A percentile compares a stretch with the other conserved stretches of the same genome.
Conservation (phyloP, 2,113 vertebrate species). For the Chlamydotis undulata region DNA sequence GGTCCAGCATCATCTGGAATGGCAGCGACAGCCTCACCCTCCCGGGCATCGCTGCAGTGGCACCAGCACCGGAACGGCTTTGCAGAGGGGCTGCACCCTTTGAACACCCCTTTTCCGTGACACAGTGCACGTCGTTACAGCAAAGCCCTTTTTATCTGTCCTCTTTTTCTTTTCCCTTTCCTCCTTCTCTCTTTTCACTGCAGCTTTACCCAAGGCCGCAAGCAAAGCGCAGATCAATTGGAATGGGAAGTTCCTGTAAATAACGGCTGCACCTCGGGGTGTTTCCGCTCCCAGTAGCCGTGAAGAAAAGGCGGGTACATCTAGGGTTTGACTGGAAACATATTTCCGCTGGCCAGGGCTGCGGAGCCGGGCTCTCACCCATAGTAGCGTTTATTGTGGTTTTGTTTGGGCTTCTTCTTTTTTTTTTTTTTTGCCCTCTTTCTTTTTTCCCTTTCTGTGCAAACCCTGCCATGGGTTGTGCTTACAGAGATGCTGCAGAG, state of each 20-base stretch:
- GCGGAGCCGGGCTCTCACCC: background rate
- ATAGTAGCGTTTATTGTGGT: conserved; percentile 1
- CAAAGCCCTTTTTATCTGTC: background rate
- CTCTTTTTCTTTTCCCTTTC: background rate
- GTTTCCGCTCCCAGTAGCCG: conserved; percentile 32
- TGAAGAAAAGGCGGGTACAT: background rate
- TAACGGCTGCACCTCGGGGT: conserved; percentile 7
- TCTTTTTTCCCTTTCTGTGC: background rate
- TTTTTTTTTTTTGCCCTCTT: background rate
- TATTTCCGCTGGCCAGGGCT: conserved; percentile 5
- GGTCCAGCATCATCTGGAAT: background rate
- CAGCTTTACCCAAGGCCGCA: rapidly evolving
- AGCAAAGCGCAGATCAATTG: background rate
- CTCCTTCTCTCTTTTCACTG: background rate
- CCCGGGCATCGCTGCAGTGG: background rate
- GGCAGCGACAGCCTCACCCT: background rate
- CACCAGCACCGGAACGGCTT: background rate
- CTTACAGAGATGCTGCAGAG: background rate
- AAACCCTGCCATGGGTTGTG: rapidly evolving
- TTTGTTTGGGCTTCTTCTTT: background rate
- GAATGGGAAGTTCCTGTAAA: conserved; percentile 12
- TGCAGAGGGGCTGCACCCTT: background rate
- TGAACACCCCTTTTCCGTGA: rapidly evolving
- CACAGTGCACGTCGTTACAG: rapidly evolving
- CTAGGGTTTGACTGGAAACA: background rate